Evolutionary conservation across 2,113 vertebrate species (phyloP).

Genomic region (Poeciliopsis occidentalis): DNA sequence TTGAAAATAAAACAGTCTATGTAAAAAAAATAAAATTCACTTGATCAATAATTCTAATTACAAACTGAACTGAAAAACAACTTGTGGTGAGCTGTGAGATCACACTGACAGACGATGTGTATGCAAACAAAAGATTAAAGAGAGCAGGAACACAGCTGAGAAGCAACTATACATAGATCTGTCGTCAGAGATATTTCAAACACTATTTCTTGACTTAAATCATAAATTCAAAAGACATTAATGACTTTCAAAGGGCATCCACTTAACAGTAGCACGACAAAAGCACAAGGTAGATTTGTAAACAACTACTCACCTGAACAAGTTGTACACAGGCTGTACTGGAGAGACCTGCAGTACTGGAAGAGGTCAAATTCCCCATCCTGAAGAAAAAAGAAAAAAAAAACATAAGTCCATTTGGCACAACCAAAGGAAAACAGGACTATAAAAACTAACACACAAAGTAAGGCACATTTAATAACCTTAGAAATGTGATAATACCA

Average conservation of each 20-base stretch:
- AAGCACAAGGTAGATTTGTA: background rate
- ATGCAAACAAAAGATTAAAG: background rate
- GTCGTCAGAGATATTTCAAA: background rate
- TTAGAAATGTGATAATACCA: slow-evolving; percentile 35
- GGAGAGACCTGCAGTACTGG: slow-evolving; percentile 46
- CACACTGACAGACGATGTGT: background rate
- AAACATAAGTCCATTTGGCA: background rate
- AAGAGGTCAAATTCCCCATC: slow-evolving; percentile 81
- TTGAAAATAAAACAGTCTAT: no score
- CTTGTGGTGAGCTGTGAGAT: background rate
- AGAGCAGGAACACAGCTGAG: background rate
- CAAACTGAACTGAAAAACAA: background rate
- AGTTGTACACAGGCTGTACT: slow-evolving; percentile 63
- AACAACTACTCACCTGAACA: slow-evolving; percentile 67
- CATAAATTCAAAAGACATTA: background rate
- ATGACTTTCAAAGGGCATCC: background rate
- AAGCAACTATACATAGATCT: background rate
- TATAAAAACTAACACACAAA: background rate
- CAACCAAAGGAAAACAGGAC: background rate
- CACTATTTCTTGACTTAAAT: background rate
- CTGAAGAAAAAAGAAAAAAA: slow-evolving; percentile 51
- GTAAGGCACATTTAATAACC: slow-evolving; percentile 31
- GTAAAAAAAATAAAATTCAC: background rate
- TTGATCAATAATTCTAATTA: background rate
- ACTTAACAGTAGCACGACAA: background rate